Evolutionary conservation across 2,797 vertebrate genomes (phyloP).

Genomic region (Perodicticus potto): DNA sequence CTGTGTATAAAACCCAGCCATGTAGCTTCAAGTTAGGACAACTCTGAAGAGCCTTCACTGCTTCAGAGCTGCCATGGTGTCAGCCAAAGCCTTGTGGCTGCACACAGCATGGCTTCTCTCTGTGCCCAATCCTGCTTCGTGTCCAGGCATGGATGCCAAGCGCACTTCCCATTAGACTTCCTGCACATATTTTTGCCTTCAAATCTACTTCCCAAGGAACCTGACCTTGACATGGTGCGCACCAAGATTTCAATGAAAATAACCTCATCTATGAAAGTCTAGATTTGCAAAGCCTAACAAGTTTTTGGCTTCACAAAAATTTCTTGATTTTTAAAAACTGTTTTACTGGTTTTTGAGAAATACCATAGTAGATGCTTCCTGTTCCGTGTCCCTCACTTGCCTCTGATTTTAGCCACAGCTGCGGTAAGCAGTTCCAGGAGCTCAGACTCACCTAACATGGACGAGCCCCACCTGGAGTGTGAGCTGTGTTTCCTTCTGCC

Average conservation of each 20-base stretch:
- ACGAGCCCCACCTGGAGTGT: neutral
- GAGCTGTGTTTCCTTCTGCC: neutral
- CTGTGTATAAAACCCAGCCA: neutral
- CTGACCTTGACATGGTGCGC: neutral
- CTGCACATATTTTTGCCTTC: neutral
- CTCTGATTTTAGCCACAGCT: neutral
- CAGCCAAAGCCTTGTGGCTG: neutral
- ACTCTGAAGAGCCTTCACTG: neutral
- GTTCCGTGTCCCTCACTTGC: neutral
- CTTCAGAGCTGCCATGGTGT: neutral
- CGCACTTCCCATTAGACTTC: neutral
- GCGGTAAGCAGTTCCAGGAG: neutral
- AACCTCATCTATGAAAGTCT: neutral
- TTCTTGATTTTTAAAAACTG: neutral
- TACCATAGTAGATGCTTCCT: neutral
- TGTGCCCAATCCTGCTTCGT: neutral
- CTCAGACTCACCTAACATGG: neutral
- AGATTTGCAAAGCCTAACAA: neutral
- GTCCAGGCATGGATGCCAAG: neutral
- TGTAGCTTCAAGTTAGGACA: neutral
- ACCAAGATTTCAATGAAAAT: neutral
- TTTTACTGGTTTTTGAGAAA: slow-evolving; percentile 12
- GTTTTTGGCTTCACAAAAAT: neutral
- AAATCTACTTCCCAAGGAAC: neutral
- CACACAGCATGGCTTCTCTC: neutral